Percentiles rank a stretch among this genome's conserved stretches.
Evolutionary conservation across 2,113 vertebrate genomes (phyloP).

Genomic region (Istiophorus platypterus): DNA sequence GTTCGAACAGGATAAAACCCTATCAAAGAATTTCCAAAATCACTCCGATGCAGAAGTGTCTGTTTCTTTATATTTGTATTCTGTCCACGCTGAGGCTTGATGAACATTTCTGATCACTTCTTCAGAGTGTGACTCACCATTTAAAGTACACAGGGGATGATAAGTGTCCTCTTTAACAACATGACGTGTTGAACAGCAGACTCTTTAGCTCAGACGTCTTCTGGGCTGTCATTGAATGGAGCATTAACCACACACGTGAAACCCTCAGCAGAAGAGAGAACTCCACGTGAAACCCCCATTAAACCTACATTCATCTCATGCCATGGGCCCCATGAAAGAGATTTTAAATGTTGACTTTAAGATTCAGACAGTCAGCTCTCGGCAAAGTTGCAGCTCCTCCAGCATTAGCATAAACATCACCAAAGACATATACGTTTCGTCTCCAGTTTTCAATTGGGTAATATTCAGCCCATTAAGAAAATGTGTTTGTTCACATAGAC

Average conservation of each 20-base stretch:
- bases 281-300: neutral
- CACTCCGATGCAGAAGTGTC: neutral
- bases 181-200: neutral
- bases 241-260: neutral
- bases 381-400: constrained; percentile 2
- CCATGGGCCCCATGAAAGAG: constrained; percentile 28
- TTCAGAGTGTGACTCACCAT: constrained; percentile 9
- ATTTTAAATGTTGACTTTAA: constrained; percentile 7
- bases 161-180: neutral
- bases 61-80: neutral
- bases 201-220: neutral
- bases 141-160: neutral
- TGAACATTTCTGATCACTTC: constrained; percentile 4
- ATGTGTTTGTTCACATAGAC: constrained; percentile 1
- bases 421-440: constrained; percentile 13
- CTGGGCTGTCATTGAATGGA: neutral
- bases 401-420: constrained; percentile 38
- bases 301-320: constrained; percentile 5
- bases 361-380: constrained; percentile 26
- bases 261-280: neutral
- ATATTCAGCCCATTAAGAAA: neutral
- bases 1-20: constrained; percentile 36
- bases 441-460: constrained; percentile 10
- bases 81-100: neutral
- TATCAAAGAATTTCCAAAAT: constrained; percentile 22